These are phyloP conservation scores for Umimayanthus chanpuru DNA, from an alignment of 92 coral and sea anemone species.

Conservation along the genomic window DNA sequence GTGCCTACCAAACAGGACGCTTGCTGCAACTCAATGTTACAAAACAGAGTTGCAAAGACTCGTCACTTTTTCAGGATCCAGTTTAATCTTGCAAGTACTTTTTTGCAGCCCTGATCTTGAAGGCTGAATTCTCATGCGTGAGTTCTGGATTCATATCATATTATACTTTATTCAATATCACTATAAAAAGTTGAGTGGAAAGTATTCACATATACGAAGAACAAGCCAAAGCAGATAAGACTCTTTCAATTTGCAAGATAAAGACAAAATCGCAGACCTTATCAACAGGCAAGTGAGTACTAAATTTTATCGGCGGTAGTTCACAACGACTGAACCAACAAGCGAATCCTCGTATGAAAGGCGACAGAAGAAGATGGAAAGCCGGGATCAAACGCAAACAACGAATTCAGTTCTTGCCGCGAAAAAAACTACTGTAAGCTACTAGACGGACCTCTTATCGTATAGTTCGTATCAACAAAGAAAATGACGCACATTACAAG, in stretches of 20 bases:
- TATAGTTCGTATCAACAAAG: neutral
- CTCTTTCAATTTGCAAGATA: neutral
- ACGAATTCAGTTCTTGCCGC: neutral
- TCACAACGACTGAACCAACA: constrained; percentile 21
- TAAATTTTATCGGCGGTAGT: neutral
- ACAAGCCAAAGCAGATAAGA: too few species aligned
- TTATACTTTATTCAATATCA: neutral
- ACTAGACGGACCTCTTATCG: too few species aligned
- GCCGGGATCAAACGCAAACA: neutral
- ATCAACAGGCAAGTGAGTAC: neutral
- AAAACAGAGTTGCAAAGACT: neutral
- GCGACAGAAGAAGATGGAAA: neutral
- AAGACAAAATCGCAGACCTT: neutral
- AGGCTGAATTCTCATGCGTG: neutral
- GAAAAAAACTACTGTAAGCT: neutral
- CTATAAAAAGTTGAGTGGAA: neutral
- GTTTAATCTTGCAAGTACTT: neutral
- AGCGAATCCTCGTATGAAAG: neutral
- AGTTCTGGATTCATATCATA: neutral
- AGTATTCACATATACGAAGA: too few species aligned
- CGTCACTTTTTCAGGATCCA: neutral
- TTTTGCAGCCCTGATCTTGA: neutral
- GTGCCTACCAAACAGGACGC: neutral
- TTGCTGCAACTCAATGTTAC: neutral
- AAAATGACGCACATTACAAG: constrained; percentile 7